Evolutionary conservation across 2,797 vertebrate species (phyloP), one percentile per base, ranked within the genome.

Genomic region (Eulemur rubriventer): DNA sequence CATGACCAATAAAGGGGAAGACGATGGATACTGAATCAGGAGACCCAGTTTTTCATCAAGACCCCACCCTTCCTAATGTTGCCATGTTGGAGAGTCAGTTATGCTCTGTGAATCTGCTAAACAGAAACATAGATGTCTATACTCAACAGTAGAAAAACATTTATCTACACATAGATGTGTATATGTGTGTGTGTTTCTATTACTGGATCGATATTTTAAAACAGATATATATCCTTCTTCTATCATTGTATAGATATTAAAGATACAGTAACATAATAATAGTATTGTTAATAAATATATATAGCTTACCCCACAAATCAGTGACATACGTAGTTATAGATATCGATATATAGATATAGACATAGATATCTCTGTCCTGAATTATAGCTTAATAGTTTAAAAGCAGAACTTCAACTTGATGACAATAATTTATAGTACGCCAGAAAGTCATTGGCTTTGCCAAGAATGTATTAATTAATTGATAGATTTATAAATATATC

Each of bases 11-110:
- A 3, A 13, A 1, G 1, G 22, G 16, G 12, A 50, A 52, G 17
- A 3, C 9, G 9, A 14, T 0, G 1, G 0, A 7, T 0, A 1
- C 18, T 0, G 38, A 46, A 4, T 7, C 18, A 16, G 63, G 20
- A 50, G n/a, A 48, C 7, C 4, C 8, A 0, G 12, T 11, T n/a
- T 52, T 28, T 0, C 2, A 20, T 14, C 5, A 18, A 33, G 6
- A 0, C 2, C 30, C 38, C 7, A 4, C 6, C 4, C 4, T 55
- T 2, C 6, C 26, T n/a, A 1, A 8, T 17, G 20, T 14, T 7
- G 30, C 26, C 18, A 7, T 18, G 4, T 7, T 35, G 22, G 41
- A 14, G 33, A 41, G n/a, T 30, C 55, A 20, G 2, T 24, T 12
- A 2, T 18, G 11, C 18, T 41, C 6, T 30, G 7, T 41, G 52